phyloP scores from a whole-genome alignment of 2,113 vertebrate species.

The Cygnus buccinator region DNA sequence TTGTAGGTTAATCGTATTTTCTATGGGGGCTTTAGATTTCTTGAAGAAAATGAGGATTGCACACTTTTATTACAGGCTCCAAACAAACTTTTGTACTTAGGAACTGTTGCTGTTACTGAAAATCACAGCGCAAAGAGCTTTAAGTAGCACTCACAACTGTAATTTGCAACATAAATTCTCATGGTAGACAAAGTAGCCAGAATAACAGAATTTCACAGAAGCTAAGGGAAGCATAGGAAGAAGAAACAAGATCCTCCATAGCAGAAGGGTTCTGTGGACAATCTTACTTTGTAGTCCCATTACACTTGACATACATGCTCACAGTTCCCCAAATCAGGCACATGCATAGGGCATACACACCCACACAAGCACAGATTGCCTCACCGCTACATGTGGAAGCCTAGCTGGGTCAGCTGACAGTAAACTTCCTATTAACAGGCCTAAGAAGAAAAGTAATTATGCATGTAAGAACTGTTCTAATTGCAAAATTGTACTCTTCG shows the following conservation, averaged over 20 bases:
- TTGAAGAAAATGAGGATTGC: not conserved
- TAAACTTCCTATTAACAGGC: not conserved
- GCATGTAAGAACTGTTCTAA: not conserved
- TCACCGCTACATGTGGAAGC: not conserved
- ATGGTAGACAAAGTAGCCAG: not conserved
- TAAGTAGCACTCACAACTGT: not conserved
- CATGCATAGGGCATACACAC: not conserved
- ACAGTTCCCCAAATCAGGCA: not conserved
- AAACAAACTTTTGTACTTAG: not conserved
- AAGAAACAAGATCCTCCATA: not conserved
- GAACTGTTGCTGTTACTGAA: not conserved
- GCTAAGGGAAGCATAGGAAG: not conserved
- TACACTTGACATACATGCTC: fast-evolving
- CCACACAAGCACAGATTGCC: not conserved
- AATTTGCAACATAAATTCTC: not conserved
- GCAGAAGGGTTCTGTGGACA: not conserved
- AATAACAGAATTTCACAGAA: not conserved
- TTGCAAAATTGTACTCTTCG: not conserved
- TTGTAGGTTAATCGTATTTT: not conserved
- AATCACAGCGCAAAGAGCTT: not conserved
- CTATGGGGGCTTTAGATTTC: not conserved
- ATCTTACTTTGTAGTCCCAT: not conserved
- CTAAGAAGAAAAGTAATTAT: not conserved
- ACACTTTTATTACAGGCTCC: not conserved
- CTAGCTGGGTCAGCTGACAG: not conserved